Base-by-base conservation (phyloP, 2,113 vertebrate species). In the Eptesicus fuscus region DNA sequence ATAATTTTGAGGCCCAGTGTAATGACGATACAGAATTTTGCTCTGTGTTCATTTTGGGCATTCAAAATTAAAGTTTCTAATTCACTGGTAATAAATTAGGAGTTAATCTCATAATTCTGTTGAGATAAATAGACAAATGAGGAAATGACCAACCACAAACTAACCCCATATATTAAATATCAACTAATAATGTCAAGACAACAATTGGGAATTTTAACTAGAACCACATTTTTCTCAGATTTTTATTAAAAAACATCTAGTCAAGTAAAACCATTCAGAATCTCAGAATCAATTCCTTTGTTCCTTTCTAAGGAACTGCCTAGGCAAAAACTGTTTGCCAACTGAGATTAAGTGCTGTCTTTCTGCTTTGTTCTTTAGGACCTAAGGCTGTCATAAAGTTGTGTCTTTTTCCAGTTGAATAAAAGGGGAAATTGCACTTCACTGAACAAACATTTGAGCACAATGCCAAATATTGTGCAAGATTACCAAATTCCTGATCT, bases 291-390 rank as follows among this genome's bases (percentile, higher is more conserved):
- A 65, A 40, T 42, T 79, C 32, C 42, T 83, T 85, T 80, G n/a
- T 69, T 92, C 80, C 59, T 79, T 91, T 56, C 22, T 47, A 91
- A 89, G 65, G n/a, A 80, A 74, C 40, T 85, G 42, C 23, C 17
- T 67, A 88, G 30, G 28, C 53, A 78, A 95, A 93, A 76, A 67
- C n/a, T 5, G 74, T 69, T 79, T 88, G 78, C 18, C 14, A 76
- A 76, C 30, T 30, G 74, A 59, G n/a, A 70, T 42, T 61, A 74
- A 86, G 6, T 44, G 49, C 7, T 49, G 12, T 25, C 44, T 83
- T 93, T 95, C 51, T 95, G 74, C 40, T 95, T 61, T 93, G 40
- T 83, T 28, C 85, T 93, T 96, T 77, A 56, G 63, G 65, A 23
- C 70, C 79, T 93, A 87, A 92, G 30, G 49, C 40, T 93, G 53